Evolutionary conservation across 2,113 vertebrate genomes (phyloP), one percentile per base, ranked within the genome.

Genomic region (Pelecanus crispus): DNA sequence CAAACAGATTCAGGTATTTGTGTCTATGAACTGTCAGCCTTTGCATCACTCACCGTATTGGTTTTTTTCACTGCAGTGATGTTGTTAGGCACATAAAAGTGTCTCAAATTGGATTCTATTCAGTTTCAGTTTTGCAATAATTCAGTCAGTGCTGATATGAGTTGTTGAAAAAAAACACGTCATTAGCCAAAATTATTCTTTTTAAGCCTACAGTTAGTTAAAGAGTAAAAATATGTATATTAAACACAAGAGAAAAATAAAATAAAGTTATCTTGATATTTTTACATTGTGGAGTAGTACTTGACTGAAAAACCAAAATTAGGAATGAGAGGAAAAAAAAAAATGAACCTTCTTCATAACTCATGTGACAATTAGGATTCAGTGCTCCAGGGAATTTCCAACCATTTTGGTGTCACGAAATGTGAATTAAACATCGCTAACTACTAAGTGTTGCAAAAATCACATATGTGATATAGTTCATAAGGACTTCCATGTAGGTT

Each of bases 391-490:
- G 42, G 21, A 22, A 31, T 55, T 72, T 72, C 22, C 19, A 61
- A 17, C 9, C 13, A 38, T 42, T 38, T 9, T 59, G 11, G 20
- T 47, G 18, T 29, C 29, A 55, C 21, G 66, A 36, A 59, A 59
- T n/a, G 8, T 47, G 20, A 73, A 86, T 31, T 31, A 32, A 80
- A 73, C 34, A 28, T 52, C 52, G 61, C 9, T 56, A 55, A 68
- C 49, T 31, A 11, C 11, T 25, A 25, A 45, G 10, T 19, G 38
- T 40, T 73, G 32, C 31, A 17, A 85, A 56, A 45, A 66, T 18
- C 17, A 40, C 0, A 0, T n/a, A 38, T 29, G 3, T 45, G 38
- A 40, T 25, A 24, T 2, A 10, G 8, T 65, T 85, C 28, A 38
- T 20, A 85, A 50, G 17, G 18, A 34, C 19, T 52, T 38, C 24